Conservation (phyloP, 2,888 invertebrate genomes). For the Incurvaria masculella region DNA sequence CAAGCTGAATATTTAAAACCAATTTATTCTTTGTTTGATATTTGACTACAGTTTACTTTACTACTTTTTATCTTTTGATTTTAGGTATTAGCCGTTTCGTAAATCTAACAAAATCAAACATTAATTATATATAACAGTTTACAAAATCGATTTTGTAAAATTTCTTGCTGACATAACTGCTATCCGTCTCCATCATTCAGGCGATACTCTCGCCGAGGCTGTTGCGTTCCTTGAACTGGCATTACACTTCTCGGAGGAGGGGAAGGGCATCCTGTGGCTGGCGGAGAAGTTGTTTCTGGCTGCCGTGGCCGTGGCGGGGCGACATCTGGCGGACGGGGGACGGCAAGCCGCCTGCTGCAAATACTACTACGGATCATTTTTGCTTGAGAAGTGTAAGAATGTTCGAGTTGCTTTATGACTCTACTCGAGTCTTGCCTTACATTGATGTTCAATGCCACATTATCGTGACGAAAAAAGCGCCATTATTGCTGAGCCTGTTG, state of each 20-base stretch:
- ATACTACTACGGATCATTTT: not conserved
- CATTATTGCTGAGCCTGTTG: too few species aligned
- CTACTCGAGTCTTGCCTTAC: not conserved
- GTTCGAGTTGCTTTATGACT: not conserved
- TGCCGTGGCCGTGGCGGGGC: slow-evolving; percentile 35
- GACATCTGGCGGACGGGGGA: not conserved
- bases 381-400: too few species aligned
- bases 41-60: too few species aligned
- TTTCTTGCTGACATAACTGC: too few species aligned
- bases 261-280: slow-evolving; percentile 55
- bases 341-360: not conserved
- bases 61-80: too few species aligned
- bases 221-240: slow-evolving; percentile 39
- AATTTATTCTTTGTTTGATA: too few species aligned
- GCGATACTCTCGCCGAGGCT: slow-evolving; percentile 36
- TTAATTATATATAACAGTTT: too few species aligned
- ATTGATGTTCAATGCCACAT: slow-evolving; percentile 23
- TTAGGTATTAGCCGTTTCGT: too few species aligned
- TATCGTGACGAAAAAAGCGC: slow-evolving; percentile 37
- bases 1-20: too few species aligned
- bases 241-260: slow-evolving; percentile 34
- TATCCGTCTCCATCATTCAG: too few species aligned
- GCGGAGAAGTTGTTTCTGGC: slow-evolving; percentile 53
- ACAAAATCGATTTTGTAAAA: too few species aligned
- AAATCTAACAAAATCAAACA: too few species aligned